Conservation (phyloP, 2,113 vertebrate species). For the Falco punctatus region DNA sequence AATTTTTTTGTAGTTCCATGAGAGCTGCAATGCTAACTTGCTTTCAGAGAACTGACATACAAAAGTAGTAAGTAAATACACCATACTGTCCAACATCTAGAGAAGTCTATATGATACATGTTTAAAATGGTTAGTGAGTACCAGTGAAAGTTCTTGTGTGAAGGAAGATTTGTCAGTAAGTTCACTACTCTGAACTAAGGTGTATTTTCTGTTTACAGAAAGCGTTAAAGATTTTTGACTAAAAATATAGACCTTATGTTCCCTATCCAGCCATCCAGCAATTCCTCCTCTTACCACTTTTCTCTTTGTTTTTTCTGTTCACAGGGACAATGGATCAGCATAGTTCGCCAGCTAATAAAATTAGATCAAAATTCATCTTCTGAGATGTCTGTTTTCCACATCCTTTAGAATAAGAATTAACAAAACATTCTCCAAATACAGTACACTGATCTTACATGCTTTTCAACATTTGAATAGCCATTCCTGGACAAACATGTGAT, state of each 20-base stretch:
- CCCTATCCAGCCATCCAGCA: neutral
- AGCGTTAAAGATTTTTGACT: neutral
- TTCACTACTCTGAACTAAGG: neutral
- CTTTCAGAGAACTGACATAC: neutral
- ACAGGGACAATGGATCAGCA: neutral
- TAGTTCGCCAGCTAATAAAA: neutral
- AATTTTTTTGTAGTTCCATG: neutral
- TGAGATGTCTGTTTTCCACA: neutral
- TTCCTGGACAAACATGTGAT: neutral
- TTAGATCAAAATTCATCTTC: neutral
- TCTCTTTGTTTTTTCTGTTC: neutral
- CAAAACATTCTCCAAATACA: neutral
- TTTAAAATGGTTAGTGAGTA: neutral
- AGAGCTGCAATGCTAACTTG: neutral
- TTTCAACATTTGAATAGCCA: neutral
- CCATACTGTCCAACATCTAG: neutral
- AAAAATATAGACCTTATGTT: neutral
- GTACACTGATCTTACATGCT: neutral
- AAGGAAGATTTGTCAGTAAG: neutral
- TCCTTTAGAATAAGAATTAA: neutral
- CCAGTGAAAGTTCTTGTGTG: neutral
- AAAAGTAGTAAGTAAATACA: neutral
- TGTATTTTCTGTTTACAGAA: neutral
- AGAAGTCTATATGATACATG: neutral
- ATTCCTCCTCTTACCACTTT: neutral